phyloP scores from a whole-genome alignment of 2,888 invertebrate species.

The Luperina testacea region DNA sequence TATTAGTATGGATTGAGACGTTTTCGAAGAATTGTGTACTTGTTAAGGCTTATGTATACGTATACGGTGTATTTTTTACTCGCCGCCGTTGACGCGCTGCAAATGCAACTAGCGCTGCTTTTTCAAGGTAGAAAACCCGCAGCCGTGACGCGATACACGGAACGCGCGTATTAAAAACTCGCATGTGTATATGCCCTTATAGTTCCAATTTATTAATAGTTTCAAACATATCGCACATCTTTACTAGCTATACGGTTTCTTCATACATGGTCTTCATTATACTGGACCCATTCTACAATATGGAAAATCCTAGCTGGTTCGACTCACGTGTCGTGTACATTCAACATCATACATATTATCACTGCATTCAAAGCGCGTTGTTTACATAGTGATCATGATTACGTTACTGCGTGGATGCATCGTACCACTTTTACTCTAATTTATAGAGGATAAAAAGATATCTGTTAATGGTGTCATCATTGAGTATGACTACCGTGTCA shows the following conservation, averaged over 20 bases:
- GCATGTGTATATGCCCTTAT: too few species aligned
- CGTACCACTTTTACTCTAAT: constrained; percentile 43
- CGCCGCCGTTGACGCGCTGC: background rate
- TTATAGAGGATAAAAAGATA: constrained; percentile 42
- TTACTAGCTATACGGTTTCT: background rate
- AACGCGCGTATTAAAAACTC: background rate
- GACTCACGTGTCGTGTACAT: constrained; percentile 12
- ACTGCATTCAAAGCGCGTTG: constrained; percentile 35
- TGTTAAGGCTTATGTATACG: background rate
- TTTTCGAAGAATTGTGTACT: background rate
- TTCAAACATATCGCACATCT: background rate
- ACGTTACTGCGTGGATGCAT: constrained; percentile 34
- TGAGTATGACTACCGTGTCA: constrained; percentile 20
- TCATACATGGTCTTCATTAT: background rate
- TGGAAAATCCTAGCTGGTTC: background rate
- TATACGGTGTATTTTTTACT: background rate
- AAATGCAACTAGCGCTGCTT: background rate
- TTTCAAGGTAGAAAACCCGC: background rate
- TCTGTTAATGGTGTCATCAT: constrained; percentile 33
- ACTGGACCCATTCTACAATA: background rate
- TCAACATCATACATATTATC: constrained; percentile 33
- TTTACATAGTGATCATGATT: constrained; percentile 53
- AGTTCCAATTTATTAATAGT: background rate
- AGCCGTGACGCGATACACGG: background rate
- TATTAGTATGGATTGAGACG: background rate